Conservation (phyloP, 1,140 invertebrate genomes). For the Tetramorium alpestre region DNA sequence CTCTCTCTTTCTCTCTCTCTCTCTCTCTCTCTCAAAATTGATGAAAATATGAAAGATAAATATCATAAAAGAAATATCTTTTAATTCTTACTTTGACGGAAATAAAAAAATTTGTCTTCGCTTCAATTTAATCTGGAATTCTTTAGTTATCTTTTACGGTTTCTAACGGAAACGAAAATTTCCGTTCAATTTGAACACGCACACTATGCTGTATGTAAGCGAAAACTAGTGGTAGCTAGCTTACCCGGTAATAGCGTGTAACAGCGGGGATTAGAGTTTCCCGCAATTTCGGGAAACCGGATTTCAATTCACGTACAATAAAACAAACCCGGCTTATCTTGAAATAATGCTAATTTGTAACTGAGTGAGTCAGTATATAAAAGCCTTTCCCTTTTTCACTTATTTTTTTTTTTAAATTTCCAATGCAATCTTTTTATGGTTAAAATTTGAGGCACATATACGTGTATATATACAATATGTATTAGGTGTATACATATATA, state of each 20-base stretch:
- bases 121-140: background rate
- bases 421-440: background rate
- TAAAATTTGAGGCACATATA: background rate
- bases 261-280: conserved; percentile 67
- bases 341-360: conserved; percentile 53
- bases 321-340: conserved; percentile 52
- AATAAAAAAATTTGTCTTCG: conserved; percentile 30
- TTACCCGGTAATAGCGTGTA: conserved; percentile 70
- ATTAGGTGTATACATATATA: no score
- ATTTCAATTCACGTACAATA: conserved; percentile 62
- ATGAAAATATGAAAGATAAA: conserved; percentile 34
- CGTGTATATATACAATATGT: background rate
- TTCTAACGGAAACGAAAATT: background rate
- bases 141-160: background rate
- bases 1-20: background rate
- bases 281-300: conserved; percentile 43
- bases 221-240: conserved; percentile 64
- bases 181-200: conserved; percentile 27
- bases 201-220: conserved; percentile 41
- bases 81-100: background rate
- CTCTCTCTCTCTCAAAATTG: background rate
- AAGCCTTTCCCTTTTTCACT: background rate
- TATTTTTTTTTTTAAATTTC: background rate
- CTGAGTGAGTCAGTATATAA: background rate
- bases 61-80: background rate